A percentile compares a stretch with the other conserved stretches of the same genome.
phyloP scores from a whole-genome alignment of 2,888 invertebrate genomes.

The Oxyteleia sp. region DNA sequence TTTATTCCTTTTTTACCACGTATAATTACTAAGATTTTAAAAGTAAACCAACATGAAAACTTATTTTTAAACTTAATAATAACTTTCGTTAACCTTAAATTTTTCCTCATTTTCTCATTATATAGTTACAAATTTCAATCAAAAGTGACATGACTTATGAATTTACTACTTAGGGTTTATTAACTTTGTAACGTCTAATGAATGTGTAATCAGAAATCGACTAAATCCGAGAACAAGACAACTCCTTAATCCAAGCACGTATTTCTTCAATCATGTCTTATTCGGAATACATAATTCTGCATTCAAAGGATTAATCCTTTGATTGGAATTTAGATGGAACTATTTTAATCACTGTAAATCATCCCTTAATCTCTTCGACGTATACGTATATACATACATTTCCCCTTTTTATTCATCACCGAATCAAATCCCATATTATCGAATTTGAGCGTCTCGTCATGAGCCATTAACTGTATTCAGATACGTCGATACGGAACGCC shows the following conservation, averaged over 20 bases:
- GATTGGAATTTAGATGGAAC: constrained; percentile 59
- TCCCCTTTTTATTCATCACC: constrained; percentile 15
- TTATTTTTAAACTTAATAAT: too few relatives aligned
- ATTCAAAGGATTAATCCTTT: constrained; percentile 59
- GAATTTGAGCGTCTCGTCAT: constrained; percentile 35
- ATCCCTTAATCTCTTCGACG: constrained; percentile 28
- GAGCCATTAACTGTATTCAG: constrained; percentile 41
- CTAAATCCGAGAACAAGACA: constrained; percentile 44
- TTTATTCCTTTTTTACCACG: too few relatives aligned
- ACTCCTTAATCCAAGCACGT: constrained; percentile 60
- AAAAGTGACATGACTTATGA: neutral
- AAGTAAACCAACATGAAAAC: too few relatives aligned
- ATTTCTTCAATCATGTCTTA: constrained; percentile 66
- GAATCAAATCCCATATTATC: constrained; percentile 34
- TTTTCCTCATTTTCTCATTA: too few relatives aligned
- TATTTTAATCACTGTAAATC: constrained; percentile 59
- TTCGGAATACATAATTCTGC: constrained; percentile 58
- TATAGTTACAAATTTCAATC: neutral
- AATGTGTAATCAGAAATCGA: constrained; percentile 47
- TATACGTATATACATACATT: too few relatives aligned
- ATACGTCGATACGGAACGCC: constrained; percentile 29
- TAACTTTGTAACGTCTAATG: constrained; percentile 34
- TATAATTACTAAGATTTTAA: too few relatives aligned
- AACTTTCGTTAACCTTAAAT: too few relatives aligned
- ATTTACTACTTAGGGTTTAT: neutral